phyloP scores from a whole-genome alignment of 92 coral and sea anemone species.

The Epizoanthus illoricatus region DNA sequence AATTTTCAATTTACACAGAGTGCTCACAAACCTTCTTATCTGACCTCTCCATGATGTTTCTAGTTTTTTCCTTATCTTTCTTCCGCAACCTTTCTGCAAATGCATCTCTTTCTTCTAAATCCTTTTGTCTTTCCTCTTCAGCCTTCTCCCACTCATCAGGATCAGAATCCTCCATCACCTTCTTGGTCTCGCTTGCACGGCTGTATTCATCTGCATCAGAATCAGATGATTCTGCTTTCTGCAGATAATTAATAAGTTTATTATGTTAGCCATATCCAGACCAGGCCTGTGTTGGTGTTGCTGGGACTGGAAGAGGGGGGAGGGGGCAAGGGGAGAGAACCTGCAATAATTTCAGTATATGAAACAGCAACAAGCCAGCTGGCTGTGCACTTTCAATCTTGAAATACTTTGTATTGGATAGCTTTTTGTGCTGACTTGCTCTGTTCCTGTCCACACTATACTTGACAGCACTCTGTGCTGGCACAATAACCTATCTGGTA shows the following conservation, averaged over 20 bases:
- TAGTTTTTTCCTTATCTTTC: constrained; percentile 84
- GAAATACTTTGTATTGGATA: too few species aligned
- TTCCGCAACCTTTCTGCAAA: constrained; percentile 86
- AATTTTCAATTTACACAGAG: not conserved
- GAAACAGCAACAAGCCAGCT: too few species aligned
- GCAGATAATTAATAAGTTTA: not conserved
- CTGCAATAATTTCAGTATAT: too few species aligned
- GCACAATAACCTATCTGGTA: too few species aligned
- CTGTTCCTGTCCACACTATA: too few species aligned
- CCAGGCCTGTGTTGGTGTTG: too few species aligned
- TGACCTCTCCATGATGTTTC: constrained; percentile 88
- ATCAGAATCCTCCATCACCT: constrained; percentile 54
- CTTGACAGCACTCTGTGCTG: too few species aligned
- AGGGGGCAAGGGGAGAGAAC: too few species aligned
- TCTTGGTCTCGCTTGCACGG: constrained; percentile 34
- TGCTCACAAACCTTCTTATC: constrained; percentile 76
- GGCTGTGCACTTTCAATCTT: too few species aligned
- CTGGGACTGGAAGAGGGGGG: too few species aligned
- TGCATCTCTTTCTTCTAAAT: constrained; percentile 92
- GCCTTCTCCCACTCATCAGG: constrained; percentile 92
- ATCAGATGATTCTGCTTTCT: constrained; percentile 64
- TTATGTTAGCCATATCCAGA: not conserved
- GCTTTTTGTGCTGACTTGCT: too few species aligned
- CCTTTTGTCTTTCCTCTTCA: constrained; percentile 74
- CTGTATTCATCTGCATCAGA: constrained; percentile 65